Conservation (phyloP, 2,888 invertebrate species). For the Callosobruchus maculatus region DNA sequence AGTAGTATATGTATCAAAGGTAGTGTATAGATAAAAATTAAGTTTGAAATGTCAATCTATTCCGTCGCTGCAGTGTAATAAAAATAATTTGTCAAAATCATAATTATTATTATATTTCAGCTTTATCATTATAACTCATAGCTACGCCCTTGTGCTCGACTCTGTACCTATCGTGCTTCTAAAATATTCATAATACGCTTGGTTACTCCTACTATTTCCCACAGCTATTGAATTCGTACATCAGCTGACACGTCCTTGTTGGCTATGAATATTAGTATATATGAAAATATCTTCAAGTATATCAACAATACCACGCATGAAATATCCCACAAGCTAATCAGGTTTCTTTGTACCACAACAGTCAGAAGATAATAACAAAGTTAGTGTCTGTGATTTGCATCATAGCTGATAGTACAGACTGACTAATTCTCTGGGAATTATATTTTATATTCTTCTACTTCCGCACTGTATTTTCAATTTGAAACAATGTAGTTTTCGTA, state of each 20-base stretch:
- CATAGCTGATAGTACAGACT: neutral
- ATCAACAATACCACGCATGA: neutral
- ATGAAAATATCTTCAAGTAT: neutral
- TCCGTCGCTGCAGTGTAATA: no score
- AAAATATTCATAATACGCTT: neutral
- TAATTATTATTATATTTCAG: no score
- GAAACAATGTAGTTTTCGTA: no score
- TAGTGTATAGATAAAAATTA: no score
- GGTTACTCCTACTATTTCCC: neutral
- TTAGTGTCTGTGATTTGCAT: neutral
- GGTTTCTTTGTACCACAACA: neutral
- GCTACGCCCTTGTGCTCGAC: neutral
- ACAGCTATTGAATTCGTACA: neutral
- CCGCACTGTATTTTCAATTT: no score
- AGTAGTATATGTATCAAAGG: no score
- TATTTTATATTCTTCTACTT: no score
- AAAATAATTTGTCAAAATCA: no score
- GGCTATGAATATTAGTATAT: neutral
- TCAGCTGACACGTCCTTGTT: neutral
- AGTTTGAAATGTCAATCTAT: no score
- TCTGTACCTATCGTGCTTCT: neutral
- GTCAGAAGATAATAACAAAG: neutral
- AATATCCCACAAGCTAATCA: neutral
- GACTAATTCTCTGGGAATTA: no score
- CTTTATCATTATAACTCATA: neutral